Base-by-base conservation (phyloP, 2,113 vertebrate species). In the Mola mola region DNA sequence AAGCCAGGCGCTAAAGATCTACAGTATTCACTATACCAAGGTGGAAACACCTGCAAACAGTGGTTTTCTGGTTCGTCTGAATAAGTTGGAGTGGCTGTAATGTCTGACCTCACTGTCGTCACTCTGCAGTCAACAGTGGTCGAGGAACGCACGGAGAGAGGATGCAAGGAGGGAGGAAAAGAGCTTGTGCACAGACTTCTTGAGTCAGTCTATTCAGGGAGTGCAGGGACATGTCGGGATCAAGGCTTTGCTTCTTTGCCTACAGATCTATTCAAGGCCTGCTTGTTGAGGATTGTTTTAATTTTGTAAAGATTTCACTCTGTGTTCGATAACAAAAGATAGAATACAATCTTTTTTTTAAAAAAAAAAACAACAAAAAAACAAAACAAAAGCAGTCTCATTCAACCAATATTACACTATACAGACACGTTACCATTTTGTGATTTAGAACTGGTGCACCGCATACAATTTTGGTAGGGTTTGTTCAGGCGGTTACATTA, bases 181-280 rank as follows among this genome's bases (percentile, higher is more conserved):
- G 58, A 83, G 86, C 76, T 88, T 87, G 90, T 89, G 79, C 83
- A 66, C 76, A 82, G 78, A 79, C 71, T 67, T 65, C 61, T 64
- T 1, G 11, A 67, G 68, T 77, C 52, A 78, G 57, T 82, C 51
- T 66, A 59, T 53, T 62, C 37, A 57, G 47, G 52, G 48, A 38
- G 58, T 48, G 56, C 21, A 57, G 63, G 58, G 31, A 57, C 20
- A 28, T 33, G 61, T 63, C 7, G 10, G 62, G 61, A 66, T 70
- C 63, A 49, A 63, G 75, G 74, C 50, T 66, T 60, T 56, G 63
- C 68, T 71, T 80, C 68, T 72, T 60, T 43, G 41, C 66, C 62
- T 62, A 62, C 37, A 28, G 48, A 65, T 70, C 56, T 40, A 61
- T 55, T 71, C 76, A 52, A 86, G 69, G 76, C 74, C 78, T 60